A percentile compares a stretch with the other conserved stretches of the same genome.
Conservation (phyloP, 2,113 vertebrate species). For the Rhabdomys dilectus region DNA sequence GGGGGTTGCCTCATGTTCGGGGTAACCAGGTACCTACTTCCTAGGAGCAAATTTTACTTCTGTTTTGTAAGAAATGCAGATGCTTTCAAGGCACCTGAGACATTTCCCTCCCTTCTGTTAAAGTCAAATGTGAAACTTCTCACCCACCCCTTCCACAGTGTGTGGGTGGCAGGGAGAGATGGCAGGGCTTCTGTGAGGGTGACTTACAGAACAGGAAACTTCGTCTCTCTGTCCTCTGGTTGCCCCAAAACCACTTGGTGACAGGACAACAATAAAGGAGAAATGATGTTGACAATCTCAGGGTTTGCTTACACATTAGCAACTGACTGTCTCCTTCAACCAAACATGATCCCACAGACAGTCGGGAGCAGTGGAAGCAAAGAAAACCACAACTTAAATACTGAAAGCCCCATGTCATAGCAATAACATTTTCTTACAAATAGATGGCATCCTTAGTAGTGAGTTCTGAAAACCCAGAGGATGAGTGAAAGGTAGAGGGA, state of each 20-base stretch:
- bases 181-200: background rate
- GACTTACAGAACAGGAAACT: background rate
- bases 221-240: background rate
- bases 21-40: background rate
- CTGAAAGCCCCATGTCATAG: conserved; percentile 36
- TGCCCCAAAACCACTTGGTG: conserved; percentile 77
- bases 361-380: background rate
- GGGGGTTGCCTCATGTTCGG: background rate
- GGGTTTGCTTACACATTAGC: background rate
- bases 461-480: conserved; percentile 46
- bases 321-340: conserved; percentile 57
- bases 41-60: background rate
- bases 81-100: background rate
- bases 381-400: conserved; percentile 67
- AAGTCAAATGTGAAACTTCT: background rate
- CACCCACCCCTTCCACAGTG: background rate
- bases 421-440: conserved; percentile 52
- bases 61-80: background rate
- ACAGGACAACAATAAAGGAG: conserved; percentile 69
- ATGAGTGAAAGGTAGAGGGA: background rate
- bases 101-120: background rate
- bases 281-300: background rate
- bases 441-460: conserved; percentile 60
- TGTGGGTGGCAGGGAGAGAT: too few species aligned
- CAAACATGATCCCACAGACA: background rate